These are phyloP conservation scores for Apamea anceps DNA, from an alignment of 2,888 invertebrate species.

Conservation along the genomic window DNA sequence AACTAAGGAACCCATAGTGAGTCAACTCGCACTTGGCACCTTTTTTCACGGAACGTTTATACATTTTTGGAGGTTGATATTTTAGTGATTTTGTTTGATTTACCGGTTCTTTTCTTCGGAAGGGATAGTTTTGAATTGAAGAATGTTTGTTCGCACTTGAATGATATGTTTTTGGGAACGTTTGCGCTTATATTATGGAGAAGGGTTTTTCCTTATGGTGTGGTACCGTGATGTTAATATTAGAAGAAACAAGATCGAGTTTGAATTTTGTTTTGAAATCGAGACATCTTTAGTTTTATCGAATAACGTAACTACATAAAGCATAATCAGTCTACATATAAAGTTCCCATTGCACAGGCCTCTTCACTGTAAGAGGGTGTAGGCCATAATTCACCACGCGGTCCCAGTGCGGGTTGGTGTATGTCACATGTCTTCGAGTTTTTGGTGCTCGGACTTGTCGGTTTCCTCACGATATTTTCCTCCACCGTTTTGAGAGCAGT, in stretches of 20 bases:
- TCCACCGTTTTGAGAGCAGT: neutral
- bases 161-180: conserved; percentile 40
- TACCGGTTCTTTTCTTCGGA: conserved; percentile 36
- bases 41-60: conserved; percentile 50
- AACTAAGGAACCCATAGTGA: neutral
- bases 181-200: conserved; percentile 19
- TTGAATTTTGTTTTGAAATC: neutral
- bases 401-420: neutral
- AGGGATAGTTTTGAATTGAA: conserved; percentile 51
- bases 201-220: conserved; percentile 16
- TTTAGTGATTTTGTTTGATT: conserved; percentile 58
- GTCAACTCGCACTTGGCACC: neutral
- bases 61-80: conserved; percentile 62
- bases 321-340: neutral
- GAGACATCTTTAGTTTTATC: neutral
- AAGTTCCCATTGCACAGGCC: neutral
- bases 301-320: neutral
- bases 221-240: conserved; percentile 4
- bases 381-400: neutral
- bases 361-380: neutral
- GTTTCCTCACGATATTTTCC: neutral
- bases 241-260: neutral
- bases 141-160: conserved; percentile 54
- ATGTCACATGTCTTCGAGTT: neutral
- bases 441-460: neutral